A percentile compares a stretch with the other conserved stretches of the same genome.
Evolutionary conservation across 2,797 vertebrate genomes (phyloP).

Genomic region (Coregonus sp.): DNA sequence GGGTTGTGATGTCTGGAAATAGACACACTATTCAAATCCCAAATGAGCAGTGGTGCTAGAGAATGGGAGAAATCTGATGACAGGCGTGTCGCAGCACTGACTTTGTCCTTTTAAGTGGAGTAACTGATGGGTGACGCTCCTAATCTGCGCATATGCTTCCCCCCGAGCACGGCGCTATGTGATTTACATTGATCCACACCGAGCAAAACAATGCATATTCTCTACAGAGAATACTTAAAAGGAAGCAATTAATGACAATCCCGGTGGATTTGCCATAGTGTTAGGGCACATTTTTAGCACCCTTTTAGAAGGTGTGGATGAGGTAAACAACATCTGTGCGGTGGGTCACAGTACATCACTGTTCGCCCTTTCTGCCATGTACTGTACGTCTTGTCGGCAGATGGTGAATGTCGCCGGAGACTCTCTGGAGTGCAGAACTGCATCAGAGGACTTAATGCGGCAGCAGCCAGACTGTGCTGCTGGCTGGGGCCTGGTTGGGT

Average conservation of each 20-base stretch:
- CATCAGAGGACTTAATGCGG: not conserved
- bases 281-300: conserved; percentile 32
- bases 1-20: not conserved
- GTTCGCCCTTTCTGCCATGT: conserved; percentile 48
- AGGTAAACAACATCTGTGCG: conserved; percentile 67
- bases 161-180: conserved; percentile 3
- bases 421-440: not conserved
- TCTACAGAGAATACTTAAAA: not conserved
- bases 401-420: conserved; percentile 26
- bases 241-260: conserved; percentile 32
- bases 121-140: not conserved
- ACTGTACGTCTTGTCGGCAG: conserved; percentile 49
- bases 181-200: conserved; percentile 17
- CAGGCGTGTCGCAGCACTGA: conserved; percentile 1
- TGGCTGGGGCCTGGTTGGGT: not conserved
- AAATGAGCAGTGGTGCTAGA: not conserved
- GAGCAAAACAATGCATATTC: conserved; percentile 15
- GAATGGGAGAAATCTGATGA: conserved; percentile 1
- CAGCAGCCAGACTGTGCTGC: not conserved
- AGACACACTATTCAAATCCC: not conserved
- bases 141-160: not conserved
- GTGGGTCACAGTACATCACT: conserved; percentile 35
- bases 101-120: not conserved
- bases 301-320: conserved; percentile 37
- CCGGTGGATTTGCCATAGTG: conserved; percentile 32